phyloP scores from a whole-genome alignment of 2,113 vertebrate genomes.

The Melanotaenia duboulayi region DNA sequence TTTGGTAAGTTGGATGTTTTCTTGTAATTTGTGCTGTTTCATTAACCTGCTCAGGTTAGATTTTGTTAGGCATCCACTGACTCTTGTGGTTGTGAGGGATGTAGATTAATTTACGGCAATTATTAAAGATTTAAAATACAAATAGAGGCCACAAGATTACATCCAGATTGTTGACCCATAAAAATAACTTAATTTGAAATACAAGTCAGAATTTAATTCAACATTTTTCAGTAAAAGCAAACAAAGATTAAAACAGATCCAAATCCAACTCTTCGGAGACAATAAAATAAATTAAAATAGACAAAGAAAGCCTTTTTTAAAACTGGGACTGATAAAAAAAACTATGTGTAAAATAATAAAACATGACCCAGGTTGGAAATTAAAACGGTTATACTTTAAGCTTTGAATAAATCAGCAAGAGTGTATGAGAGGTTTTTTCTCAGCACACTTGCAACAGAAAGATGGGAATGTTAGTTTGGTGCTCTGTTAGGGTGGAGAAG shows the following conservation, averaged over 20 bases:
- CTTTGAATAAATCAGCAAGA: slow-evolving; percentile 17
- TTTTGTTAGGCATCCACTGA: slow-evolving; percentile 20
- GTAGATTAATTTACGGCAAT: slow-evolving; percentile 19
- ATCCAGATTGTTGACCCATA: slow-evolving; percentile 7
- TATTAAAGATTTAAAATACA: slow-evolving; percentile 41
- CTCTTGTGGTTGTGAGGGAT: slow-evolving; percentile 31
- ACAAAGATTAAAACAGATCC: too few species aligned
- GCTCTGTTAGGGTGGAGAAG: slow-evolving; percentile 30
- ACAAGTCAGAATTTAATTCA: background rate
- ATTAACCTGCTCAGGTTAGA: slow-evolving; percentile 33
- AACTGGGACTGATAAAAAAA: background rate
- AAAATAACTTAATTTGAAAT: background rate
- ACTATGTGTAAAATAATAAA: background rate
- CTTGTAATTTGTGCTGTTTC: slow-evolving; percentile 14
- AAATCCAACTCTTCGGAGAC: background rate
- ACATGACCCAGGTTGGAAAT: background rate
- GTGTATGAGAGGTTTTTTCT: slow-evolving; percentile 26
- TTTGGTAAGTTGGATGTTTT: slow-evolving; percentile 19
- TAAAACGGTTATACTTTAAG: background rate
- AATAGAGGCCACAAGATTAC: slow-evolving; percentile 40
- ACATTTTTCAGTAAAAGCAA: background rate
- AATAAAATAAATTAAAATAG: slow-evolving; percentile 17
- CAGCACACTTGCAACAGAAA: slow-evolving; percentile 38
- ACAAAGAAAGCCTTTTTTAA: too few species aligned
- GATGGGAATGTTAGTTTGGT: slow-evolving; percentile 56